A percentile compares a stretch with the other conserved stretches of the same genome.
Conservation (phyloP, 2,888 invertebrate genomes). For the Drosophila vallismaia region DNA sequence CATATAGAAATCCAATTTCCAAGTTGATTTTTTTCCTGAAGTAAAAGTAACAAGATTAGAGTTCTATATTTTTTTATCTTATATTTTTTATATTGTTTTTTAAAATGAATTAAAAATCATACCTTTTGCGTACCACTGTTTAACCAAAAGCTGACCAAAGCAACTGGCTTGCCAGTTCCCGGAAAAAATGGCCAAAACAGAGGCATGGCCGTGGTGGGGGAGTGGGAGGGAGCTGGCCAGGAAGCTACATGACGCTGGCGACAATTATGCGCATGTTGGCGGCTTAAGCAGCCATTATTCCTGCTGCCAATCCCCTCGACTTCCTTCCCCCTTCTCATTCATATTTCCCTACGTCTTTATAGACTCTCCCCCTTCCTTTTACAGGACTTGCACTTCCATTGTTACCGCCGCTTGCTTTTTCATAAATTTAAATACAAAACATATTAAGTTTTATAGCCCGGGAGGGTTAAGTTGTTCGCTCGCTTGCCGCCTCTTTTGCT, state of each 20-base stretch:
- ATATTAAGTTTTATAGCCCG: slow-evolving; percentile 76
- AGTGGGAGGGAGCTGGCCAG: not conserved
- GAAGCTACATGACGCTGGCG: slow-evolving; percentile 52
- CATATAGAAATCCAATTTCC: too few relatives aligned
- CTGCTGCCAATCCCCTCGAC: slow-evolving; percentile 19
- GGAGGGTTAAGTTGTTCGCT: slow-evolving; percentile 50
- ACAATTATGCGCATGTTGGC: slow-evolving; percentile 77
- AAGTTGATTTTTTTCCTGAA: too few relatives aligned
- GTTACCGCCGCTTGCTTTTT: slow-evolving; percentile 51
- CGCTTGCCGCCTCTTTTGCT: slow-evolving; percentile 7
- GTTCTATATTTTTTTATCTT: not conserved
- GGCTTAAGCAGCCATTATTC: slow-evolving; percentile 77
- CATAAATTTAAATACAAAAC: slow-evolving; percentile 77
- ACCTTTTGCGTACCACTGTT: slow-evolving; percentile 16
- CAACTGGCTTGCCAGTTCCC: not conserved
- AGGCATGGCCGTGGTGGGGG: not conserved
- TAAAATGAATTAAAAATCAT: not conserved
- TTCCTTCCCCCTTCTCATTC: not conserved
- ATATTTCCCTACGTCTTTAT: slow-evolving; percentile 5
- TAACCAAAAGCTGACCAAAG: slow-evolving; percentile 23
- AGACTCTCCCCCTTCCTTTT: not conserved
- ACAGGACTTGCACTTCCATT: slow-evolving; percentile 38
- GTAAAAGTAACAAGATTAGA: too few relatives aligned
- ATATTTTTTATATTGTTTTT: not conserved
- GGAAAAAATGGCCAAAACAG: slow-evolving; percentile 1